Evolutionary conservation across 2,888 invertebrate genomes (phyloP), one percentile per base, ranked within the genome.

Genomic region (Pseudoips prasinana): DNA sequence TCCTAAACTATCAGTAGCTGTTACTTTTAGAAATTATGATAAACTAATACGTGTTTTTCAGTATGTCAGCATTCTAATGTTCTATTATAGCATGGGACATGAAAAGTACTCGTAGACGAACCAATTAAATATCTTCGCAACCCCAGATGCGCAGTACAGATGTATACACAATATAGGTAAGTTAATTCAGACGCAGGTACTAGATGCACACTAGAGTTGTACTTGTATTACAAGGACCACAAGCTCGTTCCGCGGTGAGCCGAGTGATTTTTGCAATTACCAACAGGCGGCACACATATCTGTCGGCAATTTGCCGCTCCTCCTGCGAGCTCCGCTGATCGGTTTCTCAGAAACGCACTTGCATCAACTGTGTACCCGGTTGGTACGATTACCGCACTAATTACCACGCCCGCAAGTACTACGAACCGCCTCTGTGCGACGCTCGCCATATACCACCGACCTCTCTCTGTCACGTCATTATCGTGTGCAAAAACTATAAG

Each of bases 191-290:
- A 9, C 10, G 36, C 32, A 27, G 18, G 39, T 51, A 40, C 48
- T 43, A 49, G 56, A 50, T 43, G 43, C 49, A 62, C 45, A 57
- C 52, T 57, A 35, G 52, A 51, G 45, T 51, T 37, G 51, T 63
- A 46, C 63, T 57, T 65, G 74, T 63, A 64, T 52, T 59, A 69
- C 71, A 67, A 66, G 70, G 63, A 62, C 53, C 58, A 55, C 58
- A 55, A 63, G 57, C 56, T 56, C 56, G 63, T 58, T 61, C 46
- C 31, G 54, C 54, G 51, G 47, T 49, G 39, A 54, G 40, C 58
- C 71, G 76, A 78, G 73, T 78, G 83, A 86, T 81, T 83, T 83
- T 81, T 81, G 82, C 84, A 86, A 87, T 87, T 86, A 87, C 82
- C 73, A 73, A 66, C 79, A 71, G 71, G 64, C 80, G 77, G 82